These are phyloP conservation scores for Trididemnum nubilum DNA, from an alignment of 23 tunicate species.

Conservation along the genomic window DNA sequence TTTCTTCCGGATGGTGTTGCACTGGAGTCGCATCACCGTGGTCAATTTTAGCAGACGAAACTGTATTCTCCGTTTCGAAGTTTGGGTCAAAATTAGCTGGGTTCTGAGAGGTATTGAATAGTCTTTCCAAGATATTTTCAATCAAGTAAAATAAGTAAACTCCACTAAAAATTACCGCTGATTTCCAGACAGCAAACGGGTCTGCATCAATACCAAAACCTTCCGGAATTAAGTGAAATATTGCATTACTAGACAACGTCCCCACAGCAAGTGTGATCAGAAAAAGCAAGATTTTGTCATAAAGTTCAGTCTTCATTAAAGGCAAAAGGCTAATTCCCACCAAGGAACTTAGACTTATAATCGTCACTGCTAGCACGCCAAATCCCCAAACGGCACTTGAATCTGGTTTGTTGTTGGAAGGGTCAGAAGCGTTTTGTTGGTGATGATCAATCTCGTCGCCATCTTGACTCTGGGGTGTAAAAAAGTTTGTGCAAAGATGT, in stretches of 20 bases:
- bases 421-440: not conserved
- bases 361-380: conserved; percentile 57
- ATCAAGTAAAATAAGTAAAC: conserved; percentile 54
- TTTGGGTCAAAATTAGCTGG: conserved; percentile 13
- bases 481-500: not conserved
- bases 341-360: conserved; percentile 63
- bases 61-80: not conserved
- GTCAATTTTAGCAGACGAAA: too few species aligned
- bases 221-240: conserved; percentile 71
- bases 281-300: conserved; percentile 55
- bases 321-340: conserved; percentile 67
- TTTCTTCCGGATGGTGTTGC: not conserved
- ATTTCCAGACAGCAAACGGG: conserved; percentile 60
- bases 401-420: conserved; percentile 6
- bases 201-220: conserved; percentile 63
- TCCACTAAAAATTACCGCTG: conserved; percentile 60
- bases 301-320: conserved; percentile 45
- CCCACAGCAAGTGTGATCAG: conserved; percentile 60
- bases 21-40: too few species aligned
- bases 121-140: conserved; percentile 56
- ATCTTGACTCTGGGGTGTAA: not conserved
- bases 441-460: not conserved
- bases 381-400: conserved; percentile 35
- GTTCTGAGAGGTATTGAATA: conserved; percentile 44
- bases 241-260: conserved; percentile 54